Evolutionary conservation across 2,113 vertebrate genomes (phyloP), one percentile per base, ranked within the genome.

Genomic region (Aviceda subcristata): DNA sequence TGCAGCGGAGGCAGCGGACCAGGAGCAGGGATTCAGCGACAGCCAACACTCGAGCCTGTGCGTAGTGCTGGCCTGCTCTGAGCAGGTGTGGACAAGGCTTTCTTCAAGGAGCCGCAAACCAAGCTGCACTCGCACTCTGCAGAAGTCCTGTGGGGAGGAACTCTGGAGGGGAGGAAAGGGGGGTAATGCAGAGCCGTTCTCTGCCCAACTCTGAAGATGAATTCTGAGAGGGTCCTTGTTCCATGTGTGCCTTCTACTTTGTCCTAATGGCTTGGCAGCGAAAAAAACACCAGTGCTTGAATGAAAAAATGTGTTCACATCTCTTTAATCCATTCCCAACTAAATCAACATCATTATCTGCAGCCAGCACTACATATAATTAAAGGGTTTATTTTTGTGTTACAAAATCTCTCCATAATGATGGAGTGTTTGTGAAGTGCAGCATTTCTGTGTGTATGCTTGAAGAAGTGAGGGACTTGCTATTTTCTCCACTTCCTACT

Each of bases 341-440:
- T 82, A 93, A 96, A 93, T 92, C 82, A 56, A 60, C 90, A 62
- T 94, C 91, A 97, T 96, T 96, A 97, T 92, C 93, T 97, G 69
- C 72, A 96, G 91, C 80, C 88, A 95, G 84, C 80, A 91, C 72
- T 88, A 60, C 51, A 69, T 48, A 39, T 86, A 98, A 97, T 97
- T 97, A 97, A 92, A 96, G 80, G 73, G 56, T 95, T 96, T 97
- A 84, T 96, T 97, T 97, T 94, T 91, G 91, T 93, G 75, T 95
- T 96, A 95, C 51, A 96, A 93, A 94, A 94, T 94, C 64, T 93
- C 76, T 78, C 68, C 22, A 3, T 95, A 97, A 96, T 97, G 97
- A 96, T 41, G 66, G 87, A 95, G 78, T 83, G 80, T 86, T 96
- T 93, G 57, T 84, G 86, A 96, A 97, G 77, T 77, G 75, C 66